Evolutionary conservation across 1,140 invertebrate genomes (phyloP).

Genomic region (Asbolus verrucosus): DNA sequence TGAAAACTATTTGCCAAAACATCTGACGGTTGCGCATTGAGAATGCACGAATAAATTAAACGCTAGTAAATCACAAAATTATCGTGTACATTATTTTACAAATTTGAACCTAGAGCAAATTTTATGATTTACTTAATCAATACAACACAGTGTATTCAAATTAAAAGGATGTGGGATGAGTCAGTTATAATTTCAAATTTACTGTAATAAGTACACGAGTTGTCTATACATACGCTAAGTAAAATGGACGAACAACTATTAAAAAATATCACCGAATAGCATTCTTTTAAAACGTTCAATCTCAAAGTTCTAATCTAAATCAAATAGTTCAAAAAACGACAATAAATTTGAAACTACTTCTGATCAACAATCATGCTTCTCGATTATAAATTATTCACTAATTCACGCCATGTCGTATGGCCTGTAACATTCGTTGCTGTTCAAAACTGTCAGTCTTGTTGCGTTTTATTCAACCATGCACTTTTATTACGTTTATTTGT

Average conservation of each 20-base stretch:
- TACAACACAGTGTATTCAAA: neutral
- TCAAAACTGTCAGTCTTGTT: conserved; percentile 56
- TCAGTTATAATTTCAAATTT: conserved; percentile 40
- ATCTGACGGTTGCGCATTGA: conserved; percentile 19
- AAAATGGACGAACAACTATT: conserved; percentile 47
- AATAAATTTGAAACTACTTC: conserved; percentile 37
- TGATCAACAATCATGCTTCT: conserved; percentile 36
- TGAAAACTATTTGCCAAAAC: conserved; percentile 50
- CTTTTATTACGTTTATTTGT: conserved; percentile 46
- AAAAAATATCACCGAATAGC: conserved; percentile 48
- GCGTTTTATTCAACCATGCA: conserved; percentile 53
- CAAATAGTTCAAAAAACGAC: conserved; percentile 7
- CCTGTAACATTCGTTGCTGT: conserved; percentile 37
- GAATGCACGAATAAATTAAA: conserved; percentile 28
- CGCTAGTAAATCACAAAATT: conserved; percentile 47
- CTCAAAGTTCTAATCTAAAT: conserved; percentile 33
- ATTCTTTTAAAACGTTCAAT: conserved; percentile 39
- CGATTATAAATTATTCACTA: conserved; percentile 23
- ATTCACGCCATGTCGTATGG: conserved; percentile 33
- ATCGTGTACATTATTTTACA: conserved; percentile 43
- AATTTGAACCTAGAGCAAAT: conserved; percentile 27
- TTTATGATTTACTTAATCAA: conserved; percentile 43
- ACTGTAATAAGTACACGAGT: conserved; percentile 29
- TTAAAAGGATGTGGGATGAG: conserved; percentile 7
- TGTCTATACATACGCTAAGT: conserved; percentile 24